Conservation (phyloP, 2,797 vertebrate species). For the Tachyglossus aculeatus region DNA sequence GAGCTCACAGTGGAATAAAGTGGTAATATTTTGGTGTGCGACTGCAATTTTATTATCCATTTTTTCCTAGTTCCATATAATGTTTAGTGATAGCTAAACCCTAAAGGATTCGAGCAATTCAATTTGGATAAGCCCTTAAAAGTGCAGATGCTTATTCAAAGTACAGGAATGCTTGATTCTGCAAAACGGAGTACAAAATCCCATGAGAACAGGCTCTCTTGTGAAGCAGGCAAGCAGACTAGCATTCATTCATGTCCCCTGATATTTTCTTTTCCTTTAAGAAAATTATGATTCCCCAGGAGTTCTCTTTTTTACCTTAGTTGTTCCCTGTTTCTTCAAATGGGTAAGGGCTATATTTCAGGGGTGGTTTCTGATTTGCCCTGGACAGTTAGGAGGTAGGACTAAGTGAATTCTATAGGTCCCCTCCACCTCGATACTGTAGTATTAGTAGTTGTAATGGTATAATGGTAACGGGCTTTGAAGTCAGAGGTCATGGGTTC, state of each 20-base stretch:
- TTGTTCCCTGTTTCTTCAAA: conserved; percentile 39
- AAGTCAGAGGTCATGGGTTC: too few species aligned
- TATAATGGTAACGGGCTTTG: too few species aligned
- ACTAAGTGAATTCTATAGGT: too few species aligned
- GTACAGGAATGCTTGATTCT: conserved; percentile 28
- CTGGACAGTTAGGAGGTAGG: too few species aligned
- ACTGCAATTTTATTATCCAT: conserved; percentile 27
- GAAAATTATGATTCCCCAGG: conserved; percentile 44
- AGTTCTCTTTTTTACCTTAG: conserved; percentile 41
- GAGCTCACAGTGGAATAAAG: conserved; percentile 44
- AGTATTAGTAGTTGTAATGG: too few species aligned
- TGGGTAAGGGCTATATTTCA: conserved; percentile 7
- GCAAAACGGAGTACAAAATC: conserved; percentile 35
- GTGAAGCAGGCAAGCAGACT: conserved; percentile 23
- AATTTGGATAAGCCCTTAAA: conserved; percentile 46
- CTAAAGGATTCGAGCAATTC: conserved; percentile 43
- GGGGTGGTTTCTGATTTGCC: too few species aligned
- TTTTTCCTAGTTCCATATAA: conserved; percentile 17
- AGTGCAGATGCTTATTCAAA: conserved; percentile 44
- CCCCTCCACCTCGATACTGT: too few species aligned
- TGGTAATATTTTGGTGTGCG: conserved; percentile 27
- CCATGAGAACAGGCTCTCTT: conserved; percentile 29
- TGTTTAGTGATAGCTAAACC: conserved; percentile 26
- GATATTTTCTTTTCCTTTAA: conserved; percentile 25
- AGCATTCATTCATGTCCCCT: conserved; percentile 37